Evolutionary conservation across 2,888 invertebrate species (phyloP).

Genomic region (Apotomis capreana): DNA sequence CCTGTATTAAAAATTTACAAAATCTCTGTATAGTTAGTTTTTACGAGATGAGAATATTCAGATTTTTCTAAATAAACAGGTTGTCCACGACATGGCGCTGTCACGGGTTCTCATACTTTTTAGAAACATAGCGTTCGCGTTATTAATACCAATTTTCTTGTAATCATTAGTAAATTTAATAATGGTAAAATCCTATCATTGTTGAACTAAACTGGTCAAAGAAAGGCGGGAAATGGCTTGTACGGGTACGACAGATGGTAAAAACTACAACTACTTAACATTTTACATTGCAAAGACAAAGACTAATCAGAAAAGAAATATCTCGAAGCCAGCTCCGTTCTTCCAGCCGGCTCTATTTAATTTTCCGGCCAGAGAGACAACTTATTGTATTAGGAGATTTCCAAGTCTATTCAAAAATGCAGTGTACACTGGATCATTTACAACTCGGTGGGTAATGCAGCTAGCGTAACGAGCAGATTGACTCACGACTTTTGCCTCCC

Average conservation of each 20-base stretch:
- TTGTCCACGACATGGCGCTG: no score
- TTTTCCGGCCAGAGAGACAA: conserved; percentile 50
- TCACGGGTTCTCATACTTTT: no score
- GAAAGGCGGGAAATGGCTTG: background rate
- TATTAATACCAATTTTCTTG: no score
- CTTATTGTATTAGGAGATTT: conserved; percentile 46
- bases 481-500: conserved; percentile 50
- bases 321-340: conserved; percentile 8
- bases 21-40: no score
- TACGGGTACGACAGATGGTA: background rate
- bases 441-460: conserved; percentile 52
- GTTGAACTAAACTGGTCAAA: conserved; percentile 1
- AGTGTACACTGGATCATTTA: conserved; percentile 49
- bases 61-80: no score
- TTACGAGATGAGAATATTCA: no score
- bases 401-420: conserved; percentile 46
- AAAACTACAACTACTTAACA: conserved; percentile 1
- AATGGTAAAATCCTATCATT: background rate
- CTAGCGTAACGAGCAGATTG: conserved; percentile 58
- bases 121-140: no score
- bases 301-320: conserved; percentile 12
- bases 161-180: no score
- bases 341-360: conserved; percentile 47
- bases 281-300: conserved; percentile 6
- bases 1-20: no score